These are phyloP conservation scores for Crax fasciolata DNA, from an alignment of 2,797 vertebrate genomes.

Conservation along the genomic window DNA sequence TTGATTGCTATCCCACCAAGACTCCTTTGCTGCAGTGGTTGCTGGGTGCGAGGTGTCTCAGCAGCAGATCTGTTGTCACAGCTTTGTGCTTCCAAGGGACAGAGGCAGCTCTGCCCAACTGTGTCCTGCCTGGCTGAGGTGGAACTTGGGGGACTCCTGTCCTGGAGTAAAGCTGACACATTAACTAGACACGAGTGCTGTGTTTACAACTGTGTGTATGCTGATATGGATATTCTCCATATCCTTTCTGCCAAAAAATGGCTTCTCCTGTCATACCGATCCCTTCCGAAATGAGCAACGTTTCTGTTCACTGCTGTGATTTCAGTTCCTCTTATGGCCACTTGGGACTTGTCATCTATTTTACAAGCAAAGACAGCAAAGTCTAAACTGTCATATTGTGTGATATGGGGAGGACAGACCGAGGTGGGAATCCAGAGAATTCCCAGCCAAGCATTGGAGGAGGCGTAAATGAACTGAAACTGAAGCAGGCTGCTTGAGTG, in stretches of 20 bases:
- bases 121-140: neutral
- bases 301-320: neutral
- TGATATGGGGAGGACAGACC: neutral
- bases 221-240: rapidly evolving
- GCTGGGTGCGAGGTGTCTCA: neutral
- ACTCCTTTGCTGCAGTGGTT: rapidly evolving
- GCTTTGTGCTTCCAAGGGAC: neutral
- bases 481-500: neutral
- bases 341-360: neutral
- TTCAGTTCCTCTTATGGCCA: neutral
- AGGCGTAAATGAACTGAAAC: slow-evolving; percentile 55
- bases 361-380: neutral
- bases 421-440: slow-evolving; percentile 14
- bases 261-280: rapidly evolving
- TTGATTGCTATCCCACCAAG: neutral
- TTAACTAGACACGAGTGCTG: rapidly evolving
- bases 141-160: neutral
- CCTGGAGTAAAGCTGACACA: neutral
- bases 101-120: neutral
- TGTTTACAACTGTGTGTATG: rapidly evolving
- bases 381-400: neutral
- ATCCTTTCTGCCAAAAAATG: neutral
- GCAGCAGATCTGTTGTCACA: neutral
- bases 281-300: neutral
- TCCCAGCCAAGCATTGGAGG: neutral